Evolutionary conservation across 1,140 invertebrate genomes (phyloP), one percentile per base, ranked within the genome.

Genomic region (Sinonovacula constricta): DNA sequence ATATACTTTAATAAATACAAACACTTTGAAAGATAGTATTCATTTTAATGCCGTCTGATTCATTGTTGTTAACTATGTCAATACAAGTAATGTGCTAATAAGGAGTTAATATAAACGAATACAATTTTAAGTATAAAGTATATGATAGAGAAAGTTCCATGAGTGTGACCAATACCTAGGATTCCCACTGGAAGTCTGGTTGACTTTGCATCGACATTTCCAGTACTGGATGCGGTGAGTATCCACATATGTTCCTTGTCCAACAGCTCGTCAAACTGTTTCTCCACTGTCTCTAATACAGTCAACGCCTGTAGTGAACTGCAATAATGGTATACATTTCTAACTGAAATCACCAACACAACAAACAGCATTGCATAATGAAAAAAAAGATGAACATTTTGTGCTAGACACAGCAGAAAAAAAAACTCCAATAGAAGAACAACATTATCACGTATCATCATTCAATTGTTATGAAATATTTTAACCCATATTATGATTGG

Each of bases 161-260:
- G n/a, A 10, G 45, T n/a, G 10, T n/a, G 45, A 22, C n/a, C 33
- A 94, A 94, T 90, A 97, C 97, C 97, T 14, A 99, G 91, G 95
- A 98, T 97, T 34, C 97, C 97, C 24, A 97, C 94, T 0, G 97
- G 97, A 89, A 98, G 56, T 33, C 3, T 62, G 3, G 74, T 26
- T 0, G 26, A 66, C 14, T 87, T 85, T 22, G 82, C 83, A n/a
- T 82, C 57, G 57, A 59, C 87, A 85, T 89, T 96, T 49, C 74
- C 74, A 28, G 98, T 96, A 54, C 97, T 96, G 85, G 96, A 96
- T 90, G 98, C 96, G n/a, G 96, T 97, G 0, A 97, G 96, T 59
- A 99, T 96, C 97, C 97, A 99, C 7, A 98, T 96, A 89, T 98
- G 98, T 88, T 98, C 97, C 88, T 97, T 95, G 2, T 96, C 96